Evolutionary conservation across 2,888 invertebrate genomes (phyloP).

Genomic region (Choreutis nemorana): DNA sequence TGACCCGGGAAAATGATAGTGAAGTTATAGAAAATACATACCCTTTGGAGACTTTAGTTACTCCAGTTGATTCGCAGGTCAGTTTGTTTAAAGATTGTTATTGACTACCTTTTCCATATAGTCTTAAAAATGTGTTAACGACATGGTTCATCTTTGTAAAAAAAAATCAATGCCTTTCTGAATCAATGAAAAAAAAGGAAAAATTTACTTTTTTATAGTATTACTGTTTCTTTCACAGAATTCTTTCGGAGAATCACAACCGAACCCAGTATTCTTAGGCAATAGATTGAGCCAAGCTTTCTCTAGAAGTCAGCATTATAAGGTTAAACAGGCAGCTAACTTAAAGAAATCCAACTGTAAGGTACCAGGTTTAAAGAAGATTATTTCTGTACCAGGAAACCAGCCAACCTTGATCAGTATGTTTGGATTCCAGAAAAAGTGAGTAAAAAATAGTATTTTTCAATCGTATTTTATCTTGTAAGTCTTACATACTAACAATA

Average conservation of each 20-base stretch:
- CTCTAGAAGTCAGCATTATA: conserved; percentile 7
- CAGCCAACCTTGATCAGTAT: conserved; percentile 71
- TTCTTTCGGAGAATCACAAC: conserved; percentile 29
- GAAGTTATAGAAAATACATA: conserved; percentile 51
- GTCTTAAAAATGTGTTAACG: background rate
- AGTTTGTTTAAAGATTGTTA: conserved; percentile 5
- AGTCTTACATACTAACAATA: background rate
- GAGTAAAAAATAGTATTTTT: conserved; percentile 15
- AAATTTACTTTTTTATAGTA: conserved; percentile 1
- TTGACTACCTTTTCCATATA: background rate
- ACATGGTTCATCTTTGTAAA: background rate
- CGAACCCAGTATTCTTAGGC: conserved; percentile 14
- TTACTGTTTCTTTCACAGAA: conserved; percentile 18
- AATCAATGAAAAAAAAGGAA: too few species aligned
- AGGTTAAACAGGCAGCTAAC: conserved; percentile 7
- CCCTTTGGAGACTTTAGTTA: conserved; percentile 34
- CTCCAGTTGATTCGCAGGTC: conserved; percentile 45
- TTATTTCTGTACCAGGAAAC: conserved; percentile 34
- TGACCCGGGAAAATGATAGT: conserved; percentile 37
- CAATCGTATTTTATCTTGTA: background rate
- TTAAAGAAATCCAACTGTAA: conserved; percentile 26
- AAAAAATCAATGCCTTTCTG: background rate
- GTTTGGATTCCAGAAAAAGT: conserved; percentile 73
- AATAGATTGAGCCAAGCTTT: conserved; percentile 2
- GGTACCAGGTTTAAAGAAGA: conserved; percentile 31